Conservation (phyloP, 2,113 vertebrate genomes). For the Sceloporus tristichus region DNA sequence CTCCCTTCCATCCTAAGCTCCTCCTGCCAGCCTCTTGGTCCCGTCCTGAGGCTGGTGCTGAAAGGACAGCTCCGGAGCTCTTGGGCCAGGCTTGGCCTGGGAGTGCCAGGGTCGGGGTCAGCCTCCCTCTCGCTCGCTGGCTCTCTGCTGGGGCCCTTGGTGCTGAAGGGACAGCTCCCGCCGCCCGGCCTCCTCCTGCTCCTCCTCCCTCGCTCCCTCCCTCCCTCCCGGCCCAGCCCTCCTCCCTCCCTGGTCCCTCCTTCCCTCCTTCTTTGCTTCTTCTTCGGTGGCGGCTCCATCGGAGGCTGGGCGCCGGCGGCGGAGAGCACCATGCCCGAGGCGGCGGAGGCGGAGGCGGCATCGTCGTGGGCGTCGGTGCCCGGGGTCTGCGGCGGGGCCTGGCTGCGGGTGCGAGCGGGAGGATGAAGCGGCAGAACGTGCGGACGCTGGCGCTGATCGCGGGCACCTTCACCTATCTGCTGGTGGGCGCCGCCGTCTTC, state of each 20-base stretch:
- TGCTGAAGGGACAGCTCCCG: neutral
- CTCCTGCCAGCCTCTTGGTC: too few species aligned
- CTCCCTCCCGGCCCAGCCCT: neutral
- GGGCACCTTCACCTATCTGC: slow-evolving; percentile 95
- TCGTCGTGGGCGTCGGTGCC: neutral
- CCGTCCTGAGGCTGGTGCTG: neutral
- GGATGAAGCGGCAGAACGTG: slow-evolving; percentile 97
- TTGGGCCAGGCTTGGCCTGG: too few species aligned
- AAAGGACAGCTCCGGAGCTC: neutral
- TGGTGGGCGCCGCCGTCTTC: slow-evolving; percentile 94
- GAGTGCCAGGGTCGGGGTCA: too few species aligned
- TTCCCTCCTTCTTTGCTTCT: too few species aligned
- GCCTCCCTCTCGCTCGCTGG: too few species aligned
- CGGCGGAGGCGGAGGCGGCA: too few species aligned
- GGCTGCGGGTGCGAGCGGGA: slow-evolving; percentile 68
- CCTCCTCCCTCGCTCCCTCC: too few species aligned
- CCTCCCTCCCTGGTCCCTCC: too few species aligned
- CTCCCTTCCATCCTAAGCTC: too few species aligned
- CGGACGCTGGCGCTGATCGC: slow-evolving; percentile 92
- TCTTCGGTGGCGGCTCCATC: too few species aligned
- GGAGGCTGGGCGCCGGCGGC: too few species aligned
- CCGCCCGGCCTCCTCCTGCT: neutral
- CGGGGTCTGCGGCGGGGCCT: slow-evolving; percentile 76
- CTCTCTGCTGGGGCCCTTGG: neutral
- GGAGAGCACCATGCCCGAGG: too few species aligned